A percentile compares a stretch with the other conserved stretches of the same genome.
Evolutionary conservation across 92 coral and sea anemone species (phyloP).

Genomic region (Parazoanthus atlanticus): DNA sequence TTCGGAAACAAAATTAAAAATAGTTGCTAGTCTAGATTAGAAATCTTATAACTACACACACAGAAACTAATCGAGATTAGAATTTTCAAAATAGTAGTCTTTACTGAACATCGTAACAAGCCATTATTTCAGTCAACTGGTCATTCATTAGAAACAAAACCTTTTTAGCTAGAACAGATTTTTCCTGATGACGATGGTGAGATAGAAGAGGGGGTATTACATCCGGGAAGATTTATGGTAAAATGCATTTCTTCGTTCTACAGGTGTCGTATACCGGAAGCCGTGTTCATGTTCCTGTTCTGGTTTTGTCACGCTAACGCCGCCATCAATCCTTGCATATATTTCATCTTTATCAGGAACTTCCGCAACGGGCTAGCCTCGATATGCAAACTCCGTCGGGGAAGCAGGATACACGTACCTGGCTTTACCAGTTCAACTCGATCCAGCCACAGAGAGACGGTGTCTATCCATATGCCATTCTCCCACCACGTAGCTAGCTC

Average conservation of each 20-base stretch:
- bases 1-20: too few species aligned
- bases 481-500: constrained; percentile 26
- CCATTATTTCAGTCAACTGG: too few species aligned
- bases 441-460: constrained; percentile 12
- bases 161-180: too few species aligned
- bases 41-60: too few species aligned
- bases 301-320: constrained; percentile 39
- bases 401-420: neutral
- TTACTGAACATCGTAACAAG: too few species aligned
- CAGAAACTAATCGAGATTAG: too few species aligned
- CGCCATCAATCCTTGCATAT: constrained; percentile 42
- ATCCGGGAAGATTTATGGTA: too few species aligned
- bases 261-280: constrained; percentile 22
- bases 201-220: too few species aligned
- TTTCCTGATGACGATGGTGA: too few species aligned
- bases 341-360: constrained; percentile 38
- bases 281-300: neutral
- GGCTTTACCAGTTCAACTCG: constrained; percentile 12
- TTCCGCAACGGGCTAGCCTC: constrained; percentile 29
- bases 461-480: neutral
- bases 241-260: neutral
- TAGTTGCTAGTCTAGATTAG: too few species aligned
- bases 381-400: neutral
- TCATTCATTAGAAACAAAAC: too few species aligned
- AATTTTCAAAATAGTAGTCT: too few species aligned